Evolutionary conservation across 2,113 vertebrate species (phyloP), one percentile per base, ranked within the genome.

Genomic region (Elgaria multicarinata): DNA sequence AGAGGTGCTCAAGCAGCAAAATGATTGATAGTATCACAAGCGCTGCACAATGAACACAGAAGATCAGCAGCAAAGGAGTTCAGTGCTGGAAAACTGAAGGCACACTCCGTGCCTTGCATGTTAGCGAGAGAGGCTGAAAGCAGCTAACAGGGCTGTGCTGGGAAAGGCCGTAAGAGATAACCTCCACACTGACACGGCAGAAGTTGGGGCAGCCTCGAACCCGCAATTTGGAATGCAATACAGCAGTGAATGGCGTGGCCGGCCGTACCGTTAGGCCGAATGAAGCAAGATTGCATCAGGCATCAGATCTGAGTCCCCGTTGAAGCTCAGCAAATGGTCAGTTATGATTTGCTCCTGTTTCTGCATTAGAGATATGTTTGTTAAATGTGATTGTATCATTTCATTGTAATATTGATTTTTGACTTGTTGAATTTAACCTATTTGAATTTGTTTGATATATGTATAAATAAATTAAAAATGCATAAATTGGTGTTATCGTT

Each of bases 1-100:
- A 66, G 62, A 85, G 22, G 3, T 71, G 62, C 42, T 90, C 66
- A 90, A 72, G 86, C 87, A 75, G 2, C 7, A 79, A 88, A 64
- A 1, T 10, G 71, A 83, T 0, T 0, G 9, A 84, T 0, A n/a
- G 33, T 31, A 67, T 79, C 58, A 81, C 89, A 95, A 86, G 1
- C 6, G 22, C 90, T n/a, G 2, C 76, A 82, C 0, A 75, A 75
- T 0, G 0, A 90, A 85, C 76, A 6, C 4, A 62, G 39, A 66
- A 62, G 42, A 22, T 1, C 74, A 81, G 33, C 82, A 64, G 64
- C 0, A 0, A 67, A 90, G 26, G 16, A 64, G 31, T 31, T 83
- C 90, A 88, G 79, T 44, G 28, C 0, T 79, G 33, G 71, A 67
- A 89, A 90, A 26, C 44, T 42, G 31, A 75, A 83, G 10, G 24